These are phyloP conservation scores for Protophormia terraenovae DNA, from an alignment of 2,888 invertebrate species.

Conservation along the genomic window DNA sequence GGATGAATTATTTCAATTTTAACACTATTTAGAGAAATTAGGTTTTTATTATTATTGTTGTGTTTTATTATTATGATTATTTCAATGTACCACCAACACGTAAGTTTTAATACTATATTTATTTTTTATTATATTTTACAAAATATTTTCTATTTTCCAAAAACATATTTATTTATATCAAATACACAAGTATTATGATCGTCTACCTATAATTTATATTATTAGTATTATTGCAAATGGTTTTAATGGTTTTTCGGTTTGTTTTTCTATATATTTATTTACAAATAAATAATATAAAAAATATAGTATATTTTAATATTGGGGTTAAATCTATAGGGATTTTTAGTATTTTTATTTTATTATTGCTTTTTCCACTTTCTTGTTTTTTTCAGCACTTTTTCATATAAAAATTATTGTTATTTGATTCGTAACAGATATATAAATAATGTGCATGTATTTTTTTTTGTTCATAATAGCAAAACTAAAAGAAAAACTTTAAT, in stretches of 20 bases:
- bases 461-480: background rate
- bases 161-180: background rate
- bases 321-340: constrained; percentile 33
- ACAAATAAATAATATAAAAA: constrained; percentile 8
- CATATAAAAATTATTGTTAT: background rate
- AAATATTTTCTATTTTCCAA: background rate
- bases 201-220: background rate
- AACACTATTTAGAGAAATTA: constrained; percentile 29
- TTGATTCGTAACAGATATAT: background rate
- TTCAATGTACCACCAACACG: background rate
- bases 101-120: background rate
- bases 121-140: background rate
- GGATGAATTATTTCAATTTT: constrained; percentile 7
- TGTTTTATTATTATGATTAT: background rate
- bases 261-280: constrained; percentile 22
- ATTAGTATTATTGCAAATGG: constrained; percentile 23
- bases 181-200: background rate
- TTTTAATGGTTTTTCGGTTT: constrained; percentile 37
- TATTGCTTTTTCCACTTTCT: background rate
- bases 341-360: constrained; percentile 28
- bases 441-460: background rate
- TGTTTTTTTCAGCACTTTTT: background rate
- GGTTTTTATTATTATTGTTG: background rate
- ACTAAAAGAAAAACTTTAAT: background rate
- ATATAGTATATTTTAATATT: constrained; percentile 10